Percentiles rank a stretch among this genome's conserved stretches.
phyloP scores from a whole-genome alignment of 2,113 vertebrate genomes.

The Prionailurus bengalensis region DNA sequence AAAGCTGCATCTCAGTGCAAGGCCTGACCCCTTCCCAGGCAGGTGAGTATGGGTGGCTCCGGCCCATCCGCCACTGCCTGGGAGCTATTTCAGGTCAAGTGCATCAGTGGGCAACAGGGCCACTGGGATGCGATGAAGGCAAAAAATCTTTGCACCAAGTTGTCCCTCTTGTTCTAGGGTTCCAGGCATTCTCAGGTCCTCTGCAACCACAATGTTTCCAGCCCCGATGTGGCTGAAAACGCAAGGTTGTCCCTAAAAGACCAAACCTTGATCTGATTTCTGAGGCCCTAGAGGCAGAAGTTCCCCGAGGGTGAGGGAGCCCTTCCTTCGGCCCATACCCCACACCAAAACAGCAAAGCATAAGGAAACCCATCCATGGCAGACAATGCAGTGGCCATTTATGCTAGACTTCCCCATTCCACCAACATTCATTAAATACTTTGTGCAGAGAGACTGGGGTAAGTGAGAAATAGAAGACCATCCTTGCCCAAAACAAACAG shows the following conservation, averaged over 20 bases:
- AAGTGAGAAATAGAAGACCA: not conserved
- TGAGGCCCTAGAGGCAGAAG: not conserved
- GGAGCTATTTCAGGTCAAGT: not conserved
- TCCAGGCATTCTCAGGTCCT: not conserved
- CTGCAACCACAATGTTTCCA: not conserved
- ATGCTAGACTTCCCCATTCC: not conserved
- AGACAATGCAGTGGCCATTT: not conserved
- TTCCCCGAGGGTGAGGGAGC: not conserved
- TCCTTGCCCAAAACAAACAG: not conserved
- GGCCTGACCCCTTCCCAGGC: not conserved
- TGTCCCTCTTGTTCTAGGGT: not conserved
- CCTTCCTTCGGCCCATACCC: not conserved
- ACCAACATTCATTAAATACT: not conserved
- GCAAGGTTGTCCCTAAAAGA: not conserved
- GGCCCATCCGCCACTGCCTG: not conserved
- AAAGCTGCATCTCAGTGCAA: not conserved
- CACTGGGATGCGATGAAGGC: not conserved
- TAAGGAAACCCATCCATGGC: not conserved
- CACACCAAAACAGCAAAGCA: not conserved
- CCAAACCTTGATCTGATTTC: not conserved
- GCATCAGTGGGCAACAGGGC: not conserved
- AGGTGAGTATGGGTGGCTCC: not conserved
- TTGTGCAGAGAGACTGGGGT: not conserved
- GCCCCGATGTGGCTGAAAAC: not conserved
- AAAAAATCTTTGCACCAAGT: not conserved